Percentiles rank a stretch among this genome's conserved stretches.
phyloP scores from a whole-genome alignment of 2,888 invertebrate genomes.

The Ennomos quercinarius region DNA sequence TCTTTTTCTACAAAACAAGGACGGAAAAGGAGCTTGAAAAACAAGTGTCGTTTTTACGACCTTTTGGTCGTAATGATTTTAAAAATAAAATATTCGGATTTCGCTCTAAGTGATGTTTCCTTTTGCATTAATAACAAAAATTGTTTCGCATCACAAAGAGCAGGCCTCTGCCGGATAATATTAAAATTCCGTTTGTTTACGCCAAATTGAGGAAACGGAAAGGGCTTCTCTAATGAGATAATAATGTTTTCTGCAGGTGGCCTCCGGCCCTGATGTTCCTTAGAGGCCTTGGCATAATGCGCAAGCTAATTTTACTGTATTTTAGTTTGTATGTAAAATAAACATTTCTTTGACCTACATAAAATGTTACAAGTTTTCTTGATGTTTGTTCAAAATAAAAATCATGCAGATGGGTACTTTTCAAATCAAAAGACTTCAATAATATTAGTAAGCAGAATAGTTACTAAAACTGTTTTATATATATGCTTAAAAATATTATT shows the following conservation, averaged over 20 bases:
- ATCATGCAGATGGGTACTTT: no score
- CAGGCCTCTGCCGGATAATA: slow-evolving; percentile 57
- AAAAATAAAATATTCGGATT: slow-evolving; percentile 21
- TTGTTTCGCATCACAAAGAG: slow-evolving; percentile 55
- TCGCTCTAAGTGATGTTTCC: slow-evolving; percentile 23
- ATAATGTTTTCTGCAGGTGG: slow-evolving; percentile 59
- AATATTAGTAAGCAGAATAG: no score
- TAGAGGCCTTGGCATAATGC: slow-evolving; percentile 22
- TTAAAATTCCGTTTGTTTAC: slow-evolving; percentile 73
- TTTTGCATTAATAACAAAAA: slow-evolving; percentile 50
- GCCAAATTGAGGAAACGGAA: slow-evolving; percentile 67
- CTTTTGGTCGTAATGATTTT: slow-evolving; percentile 13
- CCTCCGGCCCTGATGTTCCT: slow-evolving; percentile 28
- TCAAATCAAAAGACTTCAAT: no score
- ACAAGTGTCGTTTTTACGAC: neutral
- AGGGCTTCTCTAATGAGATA: slow-evolving; percentile 74
- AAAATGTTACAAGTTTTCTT: no score
- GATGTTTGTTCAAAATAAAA: no score
- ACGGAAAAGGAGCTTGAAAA: no score
- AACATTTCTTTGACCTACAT: neutral
- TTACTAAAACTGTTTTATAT: no score
- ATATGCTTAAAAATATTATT: no score
- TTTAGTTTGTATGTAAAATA: slow-evolving; percentile 11
- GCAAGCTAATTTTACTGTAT: slow-evolving; percentile 30
- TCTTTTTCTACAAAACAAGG: no score